These are phyloP conservation scores for Corynorhinus townsendii DNA, from an alignment of 2,113 vertebrate genomes.

Conservation along the genomic window DNA sequence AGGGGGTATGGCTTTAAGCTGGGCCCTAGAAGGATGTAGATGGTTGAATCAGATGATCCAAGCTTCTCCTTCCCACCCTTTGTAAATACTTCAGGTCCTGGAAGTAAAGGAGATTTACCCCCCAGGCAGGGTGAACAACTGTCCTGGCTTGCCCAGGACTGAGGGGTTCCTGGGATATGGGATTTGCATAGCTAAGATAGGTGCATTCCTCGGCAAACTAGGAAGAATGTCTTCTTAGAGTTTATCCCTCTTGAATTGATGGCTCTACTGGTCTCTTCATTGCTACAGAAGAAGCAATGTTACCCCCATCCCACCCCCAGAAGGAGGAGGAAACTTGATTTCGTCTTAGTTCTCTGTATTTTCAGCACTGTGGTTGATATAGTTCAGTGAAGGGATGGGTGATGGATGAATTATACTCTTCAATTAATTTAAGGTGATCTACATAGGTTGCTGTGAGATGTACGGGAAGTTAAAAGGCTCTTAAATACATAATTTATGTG, in stretches of 20 bases:
- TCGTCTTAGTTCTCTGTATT: neutral
- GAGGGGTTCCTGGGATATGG: neutral
- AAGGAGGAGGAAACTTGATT: neutral
- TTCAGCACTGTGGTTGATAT: neutral
- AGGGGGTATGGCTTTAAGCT: neutral
- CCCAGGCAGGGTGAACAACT: neutral
- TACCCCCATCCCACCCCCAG: neutral
- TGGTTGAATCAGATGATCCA: neutral
- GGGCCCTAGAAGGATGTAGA: neutral
- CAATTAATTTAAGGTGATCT: neutral
- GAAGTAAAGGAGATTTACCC: neutral
- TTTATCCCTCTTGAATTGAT: neutral
- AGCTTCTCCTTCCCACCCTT: constrained; percentile 1
- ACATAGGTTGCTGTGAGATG: neutral
- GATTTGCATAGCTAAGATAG: neutral
- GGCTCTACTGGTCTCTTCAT: neutral
- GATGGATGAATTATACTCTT: neutral
- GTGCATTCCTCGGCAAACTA: neutral
- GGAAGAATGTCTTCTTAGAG: neutral
- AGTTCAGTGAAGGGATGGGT: neutral
- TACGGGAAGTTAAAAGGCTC: neutral
- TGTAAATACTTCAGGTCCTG: neutral
- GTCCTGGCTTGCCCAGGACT: neutral
- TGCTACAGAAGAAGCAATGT: neutral
- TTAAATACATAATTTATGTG: neutral